Evolutionary conservation across 23 tunicate species (phyloP), one percentile per base, ranked within the genome.

Genomic region (Trididemnum nubilum): DNA sequence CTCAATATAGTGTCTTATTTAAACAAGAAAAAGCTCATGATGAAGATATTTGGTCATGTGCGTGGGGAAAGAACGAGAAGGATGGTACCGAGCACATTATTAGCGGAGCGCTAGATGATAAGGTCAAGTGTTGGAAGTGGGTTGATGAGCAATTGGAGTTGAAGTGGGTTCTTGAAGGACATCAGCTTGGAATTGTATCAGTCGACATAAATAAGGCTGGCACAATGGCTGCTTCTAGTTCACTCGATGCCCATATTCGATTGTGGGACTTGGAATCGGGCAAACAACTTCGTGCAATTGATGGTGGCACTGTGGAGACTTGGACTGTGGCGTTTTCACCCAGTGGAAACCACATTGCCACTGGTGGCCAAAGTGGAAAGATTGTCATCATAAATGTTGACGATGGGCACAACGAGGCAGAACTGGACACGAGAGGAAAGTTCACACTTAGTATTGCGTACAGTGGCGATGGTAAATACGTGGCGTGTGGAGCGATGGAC

Each of bases 101-200:
- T 4, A 95, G 96, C 22, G 99, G 99, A n/a, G 80, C 96, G 40
- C 80, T 90, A 9, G 99, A 95, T 78, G 93, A 95, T 60, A 89
- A 89, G 78, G 92, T 89, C 4, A 86, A 95, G 63, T 89, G 99
- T 78, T 95, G 99, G 99, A 95, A 95, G 52, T 95, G 99, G 99
- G 89, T 86, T 28, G 96, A 90, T 73, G 95, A 89, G 77, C 92
- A 89, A 39, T 70, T 95, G 2, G 96, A 89, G 51, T 75, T 89
- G n/a, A 86, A 95, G 52, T 89, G 92, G 96, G 77, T 81, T 24
- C 71, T 95, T 61, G 96, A 89, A 67, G 99, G 99, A 31, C 99
- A 95, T 73, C 85, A 87, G 51, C 92, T 95, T 34, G 99, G 99
- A 0, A 81, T 95, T 44, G 96, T 95, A 35, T 90, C 96, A 21